A percentile compares a stretch with the other conserved stretches of the same genome.
These are phyloP conservation scores for Caracal caracal DNA, from an alignment of 2,113 vertebrate genomes.

Conservation along the genomic window DNA sequence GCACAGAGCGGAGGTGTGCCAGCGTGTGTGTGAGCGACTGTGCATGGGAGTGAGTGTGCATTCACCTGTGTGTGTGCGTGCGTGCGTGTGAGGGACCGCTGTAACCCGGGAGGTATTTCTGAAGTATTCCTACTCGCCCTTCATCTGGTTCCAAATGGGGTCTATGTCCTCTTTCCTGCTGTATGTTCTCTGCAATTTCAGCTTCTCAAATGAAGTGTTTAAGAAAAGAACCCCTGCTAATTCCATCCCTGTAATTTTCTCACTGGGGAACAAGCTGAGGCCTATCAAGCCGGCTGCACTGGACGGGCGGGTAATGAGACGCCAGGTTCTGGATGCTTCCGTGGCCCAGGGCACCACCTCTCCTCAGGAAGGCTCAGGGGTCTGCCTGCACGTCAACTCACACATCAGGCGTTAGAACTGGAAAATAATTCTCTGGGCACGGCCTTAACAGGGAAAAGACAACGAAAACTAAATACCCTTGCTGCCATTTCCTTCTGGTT, in stretches of 20 bases:
- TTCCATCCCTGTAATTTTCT: conserved; percentile 28
- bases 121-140: not conserved
- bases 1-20: fast-evolving
- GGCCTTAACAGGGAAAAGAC: not conserved
- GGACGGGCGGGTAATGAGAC: not conserved
- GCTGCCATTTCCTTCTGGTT: not conserved
- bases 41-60: not conserved
- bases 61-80: fast-evolving
- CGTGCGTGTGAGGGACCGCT: not conserved
- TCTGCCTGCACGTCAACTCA: not conserved
- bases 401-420: not conserved
- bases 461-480: not conserved
- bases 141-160: not conserved
- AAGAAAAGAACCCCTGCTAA: not conserved
- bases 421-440: not conserved
- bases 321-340: not conserved
- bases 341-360: not conserved
- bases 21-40: too few relatives aligned
- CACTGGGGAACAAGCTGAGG: not conserved
- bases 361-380: not conserved
- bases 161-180: not conserved
- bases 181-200: not conserved
- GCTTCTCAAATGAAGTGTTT: conserved; percentile 52
- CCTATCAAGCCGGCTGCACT: not conserved
- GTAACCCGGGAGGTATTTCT: not conserved